phyloP scores from a whole-genome alignment of 1,140 invertebrate species.

The Drosophila arizonae region DNA sequence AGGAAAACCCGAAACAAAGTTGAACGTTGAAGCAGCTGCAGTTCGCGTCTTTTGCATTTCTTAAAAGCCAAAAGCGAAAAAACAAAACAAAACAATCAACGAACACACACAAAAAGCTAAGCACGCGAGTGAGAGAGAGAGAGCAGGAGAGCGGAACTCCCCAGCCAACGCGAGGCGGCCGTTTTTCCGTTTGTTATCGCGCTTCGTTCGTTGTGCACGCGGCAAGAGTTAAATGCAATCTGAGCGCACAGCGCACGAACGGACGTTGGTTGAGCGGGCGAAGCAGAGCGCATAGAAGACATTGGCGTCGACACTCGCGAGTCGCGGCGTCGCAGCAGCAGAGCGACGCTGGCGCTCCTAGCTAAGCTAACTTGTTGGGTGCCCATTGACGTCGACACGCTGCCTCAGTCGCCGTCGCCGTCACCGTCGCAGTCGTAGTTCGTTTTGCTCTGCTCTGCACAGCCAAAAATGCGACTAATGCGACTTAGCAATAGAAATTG shows the following conservation, averaged over 20 bases:
- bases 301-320: slow-evolving; percentile 30
- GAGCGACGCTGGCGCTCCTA: slow-evolving; percentile 28
- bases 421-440: neutral
- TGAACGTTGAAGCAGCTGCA: slow-evolving; percentile 37
- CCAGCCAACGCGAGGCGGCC: slow-evolving; percentile 47
- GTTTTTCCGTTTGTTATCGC: slow-evolving; percentile 58
- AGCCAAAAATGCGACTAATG: slow-evolving; percentile 64
- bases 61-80: slow-evolving; percentile 28
- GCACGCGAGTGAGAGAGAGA: slow-evolving; percentile 45
- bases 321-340: slow-evolving; percentile 29
- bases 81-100: slow-evolving; percentile 8
- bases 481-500: slow-evolving; percentile 49
- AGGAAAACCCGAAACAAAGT: slow-evolving; percentile 19
- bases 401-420: neutral
- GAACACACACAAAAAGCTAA: slow-evolving; percentile 22
- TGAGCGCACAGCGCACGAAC: slow-evolving; percentile 42
- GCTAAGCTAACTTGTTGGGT: slow-evolving; percentile 56
- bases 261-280: slow-evolving; percentile 32
- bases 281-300: slow-evolving; percentile 37
- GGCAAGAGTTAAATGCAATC: slow-evolving; percentile 81
- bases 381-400: slow-evolving; percentile 22
- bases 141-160: slow-evolving; percentile 45
- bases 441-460: slow-evolving; percentile 20
- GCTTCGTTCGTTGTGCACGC: slow-evolving; percentile 68
- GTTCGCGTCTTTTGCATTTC: slow-evolving; percentile 50